A percentile compares a stretch with the other conserved stretches of the same genome.
Evolutionary conservation across 1,140 invertebrate species (phyloP).

Genomic region (Diachasma alloeum): DNA sequence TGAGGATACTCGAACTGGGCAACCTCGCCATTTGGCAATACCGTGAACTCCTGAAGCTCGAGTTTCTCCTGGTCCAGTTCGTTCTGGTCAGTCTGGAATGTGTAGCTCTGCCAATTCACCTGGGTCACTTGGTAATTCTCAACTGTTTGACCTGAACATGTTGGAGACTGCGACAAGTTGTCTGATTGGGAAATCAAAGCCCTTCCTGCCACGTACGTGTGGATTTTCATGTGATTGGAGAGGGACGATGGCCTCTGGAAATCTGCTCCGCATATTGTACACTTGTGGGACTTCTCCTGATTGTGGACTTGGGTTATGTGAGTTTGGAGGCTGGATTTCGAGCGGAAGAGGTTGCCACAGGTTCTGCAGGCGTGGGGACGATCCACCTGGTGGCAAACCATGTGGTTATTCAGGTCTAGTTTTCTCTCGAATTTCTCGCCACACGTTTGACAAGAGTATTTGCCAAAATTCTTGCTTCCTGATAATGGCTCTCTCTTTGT

Average conservation of each 20-base stretch:
- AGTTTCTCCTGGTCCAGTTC: conserved; percentile 48
- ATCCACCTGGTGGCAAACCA: conserved; percentile 61
- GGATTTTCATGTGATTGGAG: conserved; percentile 66
- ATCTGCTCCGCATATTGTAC: conserved; percentile 59
- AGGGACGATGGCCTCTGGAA: conserved; percentile 65
- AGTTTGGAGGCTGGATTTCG: conserved; percentile 52
- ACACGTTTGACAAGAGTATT: conserved; percentile 54
- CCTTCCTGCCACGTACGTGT: conserved; percentile 61
- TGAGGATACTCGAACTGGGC: conserved; percentile 55
- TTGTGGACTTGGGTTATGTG: conserved; percentile 56
- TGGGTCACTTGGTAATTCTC: conserved; percentile 47
- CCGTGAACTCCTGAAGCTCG: conserved; percentile 55
- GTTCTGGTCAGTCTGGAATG: conserved; percentile 45
- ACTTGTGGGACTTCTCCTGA: conserved; percentile 53
- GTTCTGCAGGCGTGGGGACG: conserved; percentile 57
- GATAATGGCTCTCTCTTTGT: neutral
- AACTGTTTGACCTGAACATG: conserved; percentile 42
- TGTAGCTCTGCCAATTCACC: conserved; percentile 57
- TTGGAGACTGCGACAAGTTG: conserved; percentile 22
- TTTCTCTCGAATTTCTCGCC: conserved; percentile 57
- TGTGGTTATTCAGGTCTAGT: conserved; percentile 59
- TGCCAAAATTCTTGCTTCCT: conserved; percentile 21
- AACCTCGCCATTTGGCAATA: conserved; percentile 57
- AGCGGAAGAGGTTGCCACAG: conserved; percentile 59
- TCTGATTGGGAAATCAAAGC: conserved; percentile 47